phyloP scores from a whole-genome alignment of 2,797 vertebrate genomes.

The Mormyrops attenuatus region DNA sequence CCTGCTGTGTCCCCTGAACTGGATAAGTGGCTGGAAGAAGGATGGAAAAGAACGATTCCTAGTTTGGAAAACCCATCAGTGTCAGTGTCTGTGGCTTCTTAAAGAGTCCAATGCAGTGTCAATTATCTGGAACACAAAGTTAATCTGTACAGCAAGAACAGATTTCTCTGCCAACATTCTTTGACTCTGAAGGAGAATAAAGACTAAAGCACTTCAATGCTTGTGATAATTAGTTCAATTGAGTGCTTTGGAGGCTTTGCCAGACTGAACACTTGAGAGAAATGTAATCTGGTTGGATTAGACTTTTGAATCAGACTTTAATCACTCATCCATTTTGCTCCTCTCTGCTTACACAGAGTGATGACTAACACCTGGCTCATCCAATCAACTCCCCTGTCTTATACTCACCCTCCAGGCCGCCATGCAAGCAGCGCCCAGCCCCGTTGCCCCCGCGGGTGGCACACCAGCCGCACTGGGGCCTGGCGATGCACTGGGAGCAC shows the following conservation, averaged over 20 bases:
- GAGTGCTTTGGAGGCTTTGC: background rate
- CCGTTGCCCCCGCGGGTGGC: constrained; percentile 71
- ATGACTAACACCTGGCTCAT: background rate
- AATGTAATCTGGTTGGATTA: background rate
- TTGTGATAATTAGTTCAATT: background rate
- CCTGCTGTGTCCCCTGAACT: background rate
- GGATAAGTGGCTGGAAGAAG: background rate
- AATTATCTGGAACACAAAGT: background rate
- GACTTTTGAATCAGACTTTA: background rate
- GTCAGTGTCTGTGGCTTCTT: background rate
- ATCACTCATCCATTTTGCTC: background rate
- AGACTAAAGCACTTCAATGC: background rate
- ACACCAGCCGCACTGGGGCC: constrained; percentile 89
- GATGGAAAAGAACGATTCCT: background rate
- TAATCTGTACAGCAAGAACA: background rate
- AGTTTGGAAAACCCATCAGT: background rate
- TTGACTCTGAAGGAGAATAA: background rate
- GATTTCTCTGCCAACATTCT: background rate
- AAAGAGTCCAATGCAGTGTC: background rate
- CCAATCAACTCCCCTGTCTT: background rate
- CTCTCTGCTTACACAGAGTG: background rate
- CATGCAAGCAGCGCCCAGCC: constrained; percentile 76
- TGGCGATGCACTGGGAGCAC: constrained; percentile 79
- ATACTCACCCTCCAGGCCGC: constrained; percentile 74
- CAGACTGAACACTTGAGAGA: background rate